Conservation (phyloP, 1,140 invertebrate genomes). For the Fopius arisanus region DNA sequence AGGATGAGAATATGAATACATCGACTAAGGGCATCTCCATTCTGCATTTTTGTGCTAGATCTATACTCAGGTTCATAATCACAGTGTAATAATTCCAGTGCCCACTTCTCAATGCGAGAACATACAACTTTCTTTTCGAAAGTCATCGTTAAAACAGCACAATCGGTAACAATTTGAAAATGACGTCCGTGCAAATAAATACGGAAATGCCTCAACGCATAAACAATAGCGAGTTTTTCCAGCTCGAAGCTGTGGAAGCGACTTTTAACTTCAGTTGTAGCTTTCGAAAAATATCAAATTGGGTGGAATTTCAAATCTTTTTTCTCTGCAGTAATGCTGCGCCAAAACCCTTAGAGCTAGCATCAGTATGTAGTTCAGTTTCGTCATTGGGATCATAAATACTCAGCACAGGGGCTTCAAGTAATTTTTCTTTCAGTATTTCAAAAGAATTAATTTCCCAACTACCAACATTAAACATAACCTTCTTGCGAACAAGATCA, state of each 20-base stretch:
- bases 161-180: background rate
- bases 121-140: background rate
- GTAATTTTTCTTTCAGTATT: no score
- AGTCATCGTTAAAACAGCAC: background rate
- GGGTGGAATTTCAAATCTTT: no score
- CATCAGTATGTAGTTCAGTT: no score
- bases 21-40: background rate
- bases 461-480: no score
- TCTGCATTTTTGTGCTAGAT: background rate
- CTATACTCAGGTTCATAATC: background rate
- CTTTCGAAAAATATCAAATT: no score
- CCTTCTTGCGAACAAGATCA: no score
- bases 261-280: no score
- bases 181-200: background rate
- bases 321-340: no score
- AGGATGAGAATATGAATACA: constrained; percentile 37
- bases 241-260: background rate
- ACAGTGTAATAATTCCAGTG: background rate
- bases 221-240: background rate
- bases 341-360: no score
- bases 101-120: background rate
- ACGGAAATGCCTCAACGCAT: background rate
- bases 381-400: no score
- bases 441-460: no score
- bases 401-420: no score